Conservation (phyloP, 2,113 vertebrate species). For the Cyprinodon tularosa region DNA sequence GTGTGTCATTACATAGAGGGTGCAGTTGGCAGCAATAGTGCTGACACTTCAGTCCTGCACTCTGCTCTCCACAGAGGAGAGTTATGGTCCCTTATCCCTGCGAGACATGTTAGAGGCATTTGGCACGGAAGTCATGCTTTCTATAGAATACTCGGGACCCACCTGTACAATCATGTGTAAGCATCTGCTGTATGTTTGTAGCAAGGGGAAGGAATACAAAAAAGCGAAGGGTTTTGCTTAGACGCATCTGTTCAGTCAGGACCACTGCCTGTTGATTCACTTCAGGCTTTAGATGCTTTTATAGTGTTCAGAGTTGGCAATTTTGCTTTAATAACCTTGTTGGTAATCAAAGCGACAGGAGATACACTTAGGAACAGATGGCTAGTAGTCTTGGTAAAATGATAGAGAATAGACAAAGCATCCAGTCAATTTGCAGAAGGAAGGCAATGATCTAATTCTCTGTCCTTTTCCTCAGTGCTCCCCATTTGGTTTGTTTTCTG, state of each 20-base stretch:
- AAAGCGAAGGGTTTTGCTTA: conserved; percentile 21
- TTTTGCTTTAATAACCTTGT: conserved; percentile 45
- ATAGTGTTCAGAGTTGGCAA: conserved; percentile 26
- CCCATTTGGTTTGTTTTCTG: conserved; percentile 16
- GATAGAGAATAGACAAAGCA: conserved; percentile 34
- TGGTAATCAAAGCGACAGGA: conserved; percentile 55
- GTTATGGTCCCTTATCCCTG: conserved; percentile 59
- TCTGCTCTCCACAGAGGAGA: conserved; percentile 57
- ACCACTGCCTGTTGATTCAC: conserved; percentile 35
- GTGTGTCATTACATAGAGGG: conserved; percentile 63
- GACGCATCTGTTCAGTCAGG: conserved; percentile 33
- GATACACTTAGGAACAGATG: conserved; percentile 44
- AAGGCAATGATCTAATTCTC: conserved; percentile 41
- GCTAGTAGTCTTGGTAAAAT: conserved; percentile 43
- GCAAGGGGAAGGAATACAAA: conserved; percentile 14
- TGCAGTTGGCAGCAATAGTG: conserved; percentile 71
- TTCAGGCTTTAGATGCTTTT: conserved; percentile 32
- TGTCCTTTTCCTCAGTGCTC: conserved; percentile 45
- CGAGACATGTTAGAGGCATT: conserved; percentile 57
- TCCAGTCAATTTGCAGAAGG: conserved; percentile 48
- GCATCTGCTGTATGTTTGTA: conserved; percentile 21
- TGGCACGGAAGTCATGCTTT: conserved; percentile 44
- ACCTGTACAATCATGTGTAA: conserved; percentile 42
- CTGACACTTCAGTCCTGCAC: conserved; percentile 69
- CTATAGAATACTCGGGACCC: conserved; percentile 63